Percentiles rank a stretch among this genome's conserved stretches.
Evolutionary conservation across 2,113 vertebrate species (phyloP).

Genomic region (Taxidea taxus): DNA sequence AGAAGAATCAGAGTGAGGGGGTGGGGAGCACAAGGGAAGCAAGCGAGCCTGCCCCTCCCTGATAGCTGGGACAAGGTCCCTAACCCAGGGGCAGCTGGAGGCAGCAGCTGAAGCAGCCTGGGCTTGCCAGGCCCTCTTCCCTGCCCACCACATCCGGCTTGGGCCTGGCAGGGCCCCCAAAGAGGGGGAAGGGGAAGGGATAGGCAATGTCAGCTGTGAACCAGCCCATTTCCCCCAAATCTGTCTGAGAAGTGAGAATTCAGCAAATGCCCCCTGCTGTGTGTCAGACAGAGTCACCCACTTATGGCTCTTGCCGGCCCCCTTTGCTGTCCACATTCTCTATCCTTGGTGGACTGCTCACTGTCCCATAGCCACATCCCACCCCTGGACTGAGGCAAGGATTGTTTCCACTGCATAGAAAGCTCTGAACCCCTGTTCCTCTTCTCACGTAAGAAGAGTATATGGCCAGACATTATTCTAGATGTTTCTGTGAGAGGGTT

Average conservation of each 20-base stretch:
- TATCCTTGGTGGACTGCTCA: neutral
- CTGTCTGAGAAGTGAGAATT: neutral
- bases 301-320: accelerated
- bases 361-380: neutral
- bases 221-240: neutral
- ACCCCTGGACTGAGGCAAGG: neutral
- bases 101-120: neutral
- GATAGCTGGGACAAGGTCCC: neutral
- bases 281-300: neutral
- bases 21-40: neutral
- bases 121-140: neutral
- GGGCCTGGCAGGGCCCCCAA: neutral
- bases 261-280: neutral
- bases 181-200: neutral
- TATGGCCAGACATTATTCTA: neutral
- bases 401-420: neutral
- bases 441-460: neutral
- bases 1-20: neutral
- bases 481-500: neutral
- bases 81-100: neutral
- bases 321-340: neutral
- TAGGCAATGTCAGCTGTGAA: neutral
- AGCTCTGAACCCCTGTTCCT: neutral
- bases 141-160: neutral
- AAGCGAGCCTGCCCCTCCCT: too few relatives aligned